Evolutionary conservation across 2,113 vertebrate genomes (phyloP).

Genomic region (Clupea harengus): DNA sequence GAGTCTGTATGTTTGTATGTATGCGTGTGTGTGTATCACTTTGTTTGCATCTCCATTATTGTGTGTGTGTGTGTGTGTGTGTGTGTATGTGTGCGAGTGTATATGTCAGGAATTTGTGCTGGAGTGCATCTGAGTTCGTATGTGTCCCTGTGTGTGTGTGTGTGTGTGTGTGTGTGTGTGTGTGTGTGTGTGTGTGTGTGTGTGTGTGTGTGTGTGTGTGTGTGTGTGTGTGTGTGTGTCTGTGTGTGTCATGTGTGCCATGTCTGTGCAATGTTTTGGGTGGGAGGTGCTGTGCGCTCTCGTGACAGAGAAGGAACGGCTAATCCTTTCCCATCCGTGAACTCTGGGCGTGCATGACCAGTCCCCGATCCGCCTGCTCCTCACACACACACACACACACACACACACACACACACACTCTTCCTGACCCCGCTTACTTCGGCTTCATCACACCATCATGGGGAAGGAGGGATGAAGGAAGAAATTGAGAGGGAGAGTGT

Average conservation of each 20-base stretch:
- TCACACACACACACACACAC: background rate
- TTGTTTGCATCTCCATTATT: background rate
- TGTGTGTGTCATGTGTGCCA: background rate
- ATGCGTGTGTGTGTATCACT: background rate
- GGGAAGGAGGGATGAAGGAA: slow-evolving; percentile 32
- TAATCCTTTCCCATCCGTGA: slow-evolving; percentile 6
- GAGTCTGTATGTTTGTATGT: background rate
- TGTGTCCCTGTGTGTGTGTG: background rate
- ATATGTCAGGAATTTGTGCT: slow-evolving; percentile 4
- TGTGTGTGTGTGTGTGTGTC: background rate
- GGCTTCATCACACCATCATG: slow-evolving; percentile 54
- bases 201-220: background rate
- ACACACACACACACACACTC: slow-evolving; percentile 28
- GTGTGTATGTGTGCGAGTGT: background rate
- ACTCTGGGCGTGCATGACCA: slow-evolving; percentile 18
- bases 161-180: slow-evolving; percentile 18
- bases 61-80: background rate
- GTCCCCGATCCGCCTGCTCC: background rate
- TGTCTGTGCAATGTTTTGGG: background rate
- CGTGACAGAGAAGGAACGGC: background rate
- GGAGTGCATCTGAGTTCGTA: background rate
- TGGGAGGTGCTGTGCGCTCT: background rate
- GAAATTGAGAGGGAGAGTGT: background rate
- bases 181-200: slow-evolving; percentile 24
- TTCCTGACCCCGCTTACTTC: slow-evolving; percentile 55